These are phyloP conservation scores for Tachyglossus aculeatus DNA, from an alignment of 2,797 vertebrate species.

Conservation along the genomic window DNA sequence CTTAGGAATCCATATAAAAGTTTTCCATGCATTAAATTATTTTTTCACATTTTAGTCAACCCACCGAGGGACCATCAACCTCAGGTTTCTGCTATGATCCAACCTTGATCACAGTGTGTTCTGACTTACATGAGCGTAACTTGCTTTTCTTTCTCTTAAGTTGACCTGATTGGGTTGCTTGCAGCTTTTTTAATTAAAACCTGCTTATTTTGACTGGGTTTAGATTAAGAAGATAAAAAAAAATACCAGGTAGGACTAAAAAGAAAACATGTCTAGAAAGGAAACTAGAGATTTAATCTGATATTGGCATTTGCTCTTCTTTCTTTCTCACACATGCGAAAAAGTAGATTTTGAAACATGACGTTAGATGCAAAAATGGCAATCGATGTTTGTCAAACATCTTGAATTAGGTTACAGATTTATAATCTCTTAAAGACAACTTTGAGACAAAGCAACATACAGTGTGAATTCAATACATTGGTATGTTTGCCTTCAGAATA, in stretches of 20 bases:
- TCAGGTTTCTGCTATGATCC: constrained; percentile 51
- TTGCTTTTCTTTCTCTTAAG: constrained; percentile 60
- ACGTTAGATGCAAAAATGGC: too few relatives aligned
- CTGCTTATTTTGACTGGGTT: constrained; percentile 57
- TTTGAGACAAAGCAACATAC: too few relatives aligned
- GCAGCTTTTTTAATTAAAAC: constrained; percentile 67
- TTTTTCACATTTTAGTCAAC: constrained; percentile 54
- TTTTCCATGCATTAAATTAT: constrained; percentile 59
- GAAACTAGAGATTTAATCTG: constrained; percentile 9
- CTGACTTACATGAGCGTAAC: constrained; percentile 29
- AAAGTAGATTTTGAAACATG: too few relatives aligned
- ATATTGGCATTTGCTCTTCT: background rate
- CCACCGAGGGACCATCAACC: constrained; percentile 55
- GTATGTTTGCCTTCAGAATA: too few relatives aligned
- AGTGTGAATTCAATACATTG: too few relatives aligned
- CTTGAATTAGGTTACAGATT: too few relatives aligned
- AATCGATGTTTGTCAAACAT: too few relatives aligned
- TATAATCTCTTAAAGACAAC: too few relatives aligned
- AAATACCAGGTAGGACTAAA: constrained; percentile 1
- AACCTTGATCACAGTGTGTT: constrained; percentile 56
- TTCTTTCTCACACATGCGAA: background rate
- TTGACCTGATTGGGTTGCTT: constrained; percentile 52
- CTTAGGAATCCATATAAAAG: constrained; percentile 39
- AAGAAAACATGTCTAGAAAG: background rate
- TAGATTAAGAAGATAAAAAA: constrained; percentile 58